These are phyloP conservation scores for Aphaenogaster ashmeadi DNA, from an alignment of 1,140 invertebrate species.

Conservation along the genomic window DNA sequence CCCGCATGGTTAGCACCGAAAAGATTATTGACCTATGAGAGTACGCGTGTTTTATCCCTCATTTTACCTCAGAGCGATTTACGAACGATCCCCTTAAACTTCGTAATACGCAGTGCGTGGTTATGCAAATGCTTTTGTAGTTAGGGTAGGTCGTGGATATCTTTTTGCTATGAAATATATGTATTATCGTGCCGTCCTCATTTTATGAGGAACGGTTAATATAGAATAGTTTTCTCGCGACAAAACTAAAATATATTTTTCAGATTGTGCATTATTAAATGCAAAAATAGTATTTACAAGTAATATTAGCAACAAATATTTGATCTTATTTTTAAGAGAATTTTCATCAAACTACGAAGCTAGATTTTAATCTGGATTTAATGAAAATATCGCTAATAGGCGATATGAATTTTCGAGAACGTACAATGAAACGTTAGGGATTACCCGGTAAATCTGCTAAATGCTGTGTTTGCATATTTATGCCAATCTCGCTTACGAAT, in stretches of 20 bases:
- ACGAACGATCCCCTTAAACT: neutral
- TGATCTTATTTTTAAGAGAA: conserved; percentile 19
- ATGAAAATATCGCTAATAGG: conserved; percentile 13
- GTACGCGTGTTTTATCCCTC: neutral
- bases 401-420: neutral
- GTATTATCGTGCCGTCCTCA: neutral
- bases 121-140: neutral
- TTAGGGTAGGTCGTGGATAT: neutral
- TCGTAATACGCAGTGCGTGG: neutral
- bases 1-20: neutral
- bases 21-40: conserved; percentile 20
- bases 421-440: neutral
- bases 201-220: neutral
- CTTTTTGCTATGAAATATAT: neutral
- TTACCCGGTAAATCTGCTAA: conserved; percentile 23
- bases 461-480: conserved; percentile 6
- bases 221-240: no score
- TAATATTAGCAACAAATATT: neutral
- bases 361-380: conserved; percentile 19
- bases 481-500: neutral
- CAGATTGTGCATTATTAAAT: neutral
- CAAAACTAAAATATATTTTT: neutral
- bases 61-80: neutral
- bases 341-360: neutral
- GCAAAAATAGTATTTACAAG: neutral